These are phyloP conservation scores for Drosophila busckii DNA, from an alignment of 1,140 invertebrate species.

Conservation along the genomic window DNA sequence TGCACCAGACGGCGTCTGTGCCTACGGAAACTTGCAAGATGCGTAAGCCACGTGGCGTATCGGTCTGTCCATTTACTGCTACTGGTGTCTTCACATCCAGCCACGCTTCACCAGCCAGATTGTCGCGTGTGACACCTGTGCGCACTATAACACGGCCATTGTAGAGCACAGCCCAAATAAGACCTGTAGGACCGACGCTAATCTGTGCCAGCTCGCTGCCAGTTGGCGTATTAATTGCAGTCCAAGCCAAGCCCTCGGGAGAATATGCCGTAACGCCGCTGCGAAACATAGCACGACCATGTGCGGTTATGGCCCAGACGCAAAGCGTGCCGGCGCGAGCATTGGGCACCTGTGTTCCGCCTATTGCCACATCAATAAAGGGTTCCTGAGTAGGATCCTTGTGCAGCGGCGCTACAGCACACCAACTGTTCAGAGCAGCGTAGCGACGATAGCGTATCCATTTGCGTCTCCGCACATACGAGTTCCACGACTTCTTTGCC, in stretches of 20 bases:
- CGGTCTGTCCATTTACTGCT: conserved; percentile 10
- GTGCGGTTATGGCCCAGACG: conserved; percentile 95
- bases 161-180: conserved; percentile 91
- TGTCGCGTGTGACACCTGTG: conserved; percentile 86
- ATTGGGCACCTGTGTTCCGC: conserved; percentile 89
- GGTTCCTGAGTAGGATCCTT: conserved; percentile 91
- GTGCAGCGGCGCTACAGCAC: conserved; percentile 91
- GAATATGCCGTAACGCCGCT: conserved; percentile 87
- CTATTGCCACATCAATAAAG: conserved; percentile 88
- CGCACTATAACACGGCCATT: conserved; percentile 89
- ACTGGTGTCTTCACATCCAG: conserved; percentile 87
- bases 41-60: conserved; percentile 80
- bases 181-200: conserved; percentile 89
- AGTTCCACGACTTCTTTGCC: conserved; percentile 92
- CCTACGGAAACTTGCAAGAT: conserved; percentile 90
- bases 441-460: conserved; percentile 91
- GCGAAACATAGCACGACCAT: conserved; percentile 92
- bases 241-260: conserved; percentile 92
- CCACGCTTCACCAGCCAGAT: conserved; percentile 88
- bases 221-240: conserved; percentile 85
- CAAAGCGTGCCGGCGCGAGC: conserved; percentile 85
- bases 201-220: conserved; percentile 91
- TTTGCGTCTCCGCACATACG: conserved; percentile 92
- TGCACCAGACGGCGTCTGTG: conserved; percentile 91
- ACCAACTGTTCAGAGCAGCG: conserved; percentile 94